A percentile compares a stretch with the other conserved stretches of the same genome.
phyloP scores from a whole-genome alignment of 2,797 vertebrate genomes.

The Hydrocynus forskahlii region DNA sequence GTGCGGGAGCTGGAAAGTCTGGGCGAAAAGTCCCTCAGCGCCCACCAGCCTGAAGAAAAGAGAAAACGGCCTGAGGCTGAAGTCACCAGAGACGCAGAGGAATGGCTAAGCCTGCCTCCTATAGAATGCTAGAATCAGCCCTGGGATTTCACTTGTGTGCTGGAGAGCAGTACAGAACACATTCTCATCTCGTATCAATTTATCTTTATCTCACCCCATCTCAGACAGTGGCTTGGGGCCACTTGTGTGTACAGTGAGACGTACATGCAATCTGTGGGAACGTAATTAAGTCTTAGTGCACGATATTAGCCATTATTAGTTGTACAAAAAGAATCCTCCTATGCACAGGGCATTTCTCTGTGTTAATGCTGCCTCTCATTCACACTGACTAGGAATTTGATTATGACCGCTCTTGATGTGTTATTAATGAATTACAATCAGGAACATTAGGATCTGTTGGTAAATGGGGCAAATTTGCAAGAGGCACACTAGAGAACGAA shows the following conservation, averaged over 20 bases:
- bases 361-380: conserved; percentile 36
- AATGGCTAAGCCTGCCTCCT: conserved; percentile 37
- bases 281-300: conserved; percentile 25
- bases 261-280: conserved; percentile 37
- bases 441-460: conserved; percentile 12
- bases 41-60: conserved; percentile 48
- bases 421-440: conserved; percentile 35
- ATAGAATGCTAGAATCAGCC: conserved; percentile 33
- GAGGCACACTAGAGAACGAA: conserved; percentile 31
- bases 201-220: conserved; percentile 42
- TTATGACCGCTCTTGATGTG: conserved; percentile 28
- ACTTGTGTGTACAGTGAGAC: conserved; percentile 36
- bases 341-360: conserved; percentile 15
- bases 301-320: conserved; percentile 34
- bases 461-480: conserved; percentile 43
- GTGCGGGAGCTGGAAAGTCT: conserved; percentile 49
- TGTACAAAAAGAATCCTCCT: conserved; percentile 27
- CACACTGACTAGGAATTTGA: conserved; percentile 8
- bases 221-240: conserved; percentile 36
- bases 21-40: conserved; percentile 55
- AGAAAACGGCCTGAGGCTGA: conserved; percentile 36
- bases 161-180: conserved; percentile 30
- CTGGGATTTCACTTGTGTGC: conserved; percentile 48
- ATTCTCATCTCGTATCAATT: conserved; percentile 50
- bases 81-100: conserved; percentile 51